Percentiles rank a stretch among this genome's conserved stretches.
Evolutionary conservation across 1,140 invertebrate species (phyloP).

Genomic region (Sinonovacula constricta): DNA sequence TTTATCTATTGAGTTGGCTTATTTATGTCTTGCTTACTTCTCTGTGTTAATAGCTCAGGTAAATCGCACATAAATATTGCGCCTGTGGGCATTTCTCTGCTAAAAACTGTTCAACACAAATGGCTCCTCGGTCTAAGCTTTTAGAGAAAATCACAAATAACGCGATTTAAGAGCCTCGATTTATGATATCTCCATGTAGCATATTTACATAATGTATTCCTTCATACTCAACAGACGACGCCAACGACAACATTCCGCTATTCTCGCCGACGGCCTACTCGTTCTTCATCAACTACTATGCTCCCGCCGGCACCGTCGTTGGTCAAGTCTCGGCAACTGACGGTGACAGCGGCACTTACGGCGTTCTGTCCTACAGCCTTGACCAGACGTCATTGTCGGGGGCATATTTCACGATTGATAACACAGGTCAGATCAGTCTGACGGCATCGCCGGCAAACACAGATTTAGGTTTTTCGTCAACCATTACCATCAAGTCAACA

Average conservation of each 20-base stretch:
- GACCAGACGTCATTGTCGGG: conserved; percentile 7
- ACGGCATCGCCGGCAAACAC: background rate
- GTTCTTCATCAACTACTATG: conserved; percentile 28
- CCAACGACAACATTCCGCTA: conserved; percentile 27
- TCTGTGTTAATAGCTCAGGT: too few relatives aligned
- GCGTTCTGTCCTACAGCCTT: conserved; percentile 7
- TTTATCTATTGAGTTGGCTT: too few relatives aligned
- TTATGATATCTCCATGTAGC: too few relatives aligned
- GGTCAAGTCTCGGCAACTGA: conserved; percentile 27
- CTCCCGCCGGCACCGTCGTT: conserved; percentile 11
- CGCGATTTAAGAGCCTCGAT: background rate
- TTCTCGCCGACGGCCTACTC: too few relatives aligned
- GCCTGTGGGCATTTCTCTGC: background rate
- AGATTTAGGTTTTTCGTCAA: background rate
- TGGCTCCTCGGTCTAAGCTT: background rate
- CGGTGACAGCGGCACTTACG: conserved; percentile 6
- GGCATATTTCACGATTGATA: conserved; percentile 19
- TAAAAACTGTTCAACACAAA: background rate
- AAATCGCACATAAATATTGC: background rate
- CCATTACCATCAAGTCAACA: conserved; percentile 1
- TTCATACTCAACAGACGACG: conserved; percentile 2
- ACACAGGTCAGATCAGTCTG: background rate
- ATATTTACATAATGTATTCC: too few relatives aligned
- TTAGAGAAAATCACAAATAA: background rate
- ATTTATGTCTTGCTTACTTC: too few relatives aligned